These are phyloP conservation scores for Drosophila sechellia DNA, from an alignment of 1,140 invertebrate species.

Conservation along the genomic window DNA sequence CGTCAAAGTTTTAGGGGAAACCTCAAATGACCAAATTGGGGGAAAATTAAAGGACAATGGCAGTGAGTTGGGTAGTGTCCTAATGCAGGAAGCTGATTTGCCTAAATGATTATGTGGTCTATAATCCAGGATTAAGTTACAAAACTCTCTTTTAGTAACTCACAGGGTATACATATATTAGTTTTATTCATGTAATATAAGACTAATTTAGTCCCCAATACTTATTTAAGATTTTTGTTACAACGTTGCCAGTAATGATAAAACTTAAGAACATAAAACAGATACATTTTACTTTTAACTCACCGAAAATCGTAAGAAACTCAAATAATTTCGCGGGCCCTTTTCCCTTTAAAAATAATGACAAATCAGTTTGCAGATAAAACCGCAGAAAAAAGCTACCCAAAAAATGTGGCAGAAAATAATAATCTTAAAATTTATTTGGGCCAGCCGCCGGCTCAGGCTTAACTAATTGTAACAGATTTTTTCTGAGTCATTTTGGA, in stretches of 20 bases:
- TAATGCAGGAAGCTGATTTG: conserved; percentile 32
- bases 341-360: conserved; percentile 77
- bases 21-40: conserved; percentile 50
- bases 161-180: too few species aligned
- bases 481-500: conserved; percentile 67
- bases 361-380: conserved; percentile 84
- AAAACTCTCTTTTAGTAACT: background rate
- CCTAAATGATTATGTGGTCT: conserved; percentile 9
- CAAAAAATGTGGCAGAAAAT: conserved; percentile 39
- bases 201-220: too few species aligned
- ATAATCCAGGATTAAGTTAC: conserved; percentile 10
- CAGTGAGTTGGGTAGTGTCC: background rate
- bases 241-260: background rate
- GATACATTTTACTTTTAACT: background rate
- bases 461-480: conserved; percentile 84
- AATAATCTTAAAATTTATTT: conserved; percentile 58
- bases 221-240: too few species aligned
- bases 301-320: background rate
- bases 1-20: conserved; percentile 55
- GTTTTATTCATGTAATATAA: too few species aligned
- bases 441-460: conserved; percentile 52
- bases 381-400: conserved; percentile 20
- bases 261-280: background rate
- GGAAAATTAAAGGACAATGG: conserved; percentile 12
- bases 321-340: conserved; percentile 28